Conservation (phyloP, 2,888 invertebrate species). For the Tridacna gigas region DNA sequence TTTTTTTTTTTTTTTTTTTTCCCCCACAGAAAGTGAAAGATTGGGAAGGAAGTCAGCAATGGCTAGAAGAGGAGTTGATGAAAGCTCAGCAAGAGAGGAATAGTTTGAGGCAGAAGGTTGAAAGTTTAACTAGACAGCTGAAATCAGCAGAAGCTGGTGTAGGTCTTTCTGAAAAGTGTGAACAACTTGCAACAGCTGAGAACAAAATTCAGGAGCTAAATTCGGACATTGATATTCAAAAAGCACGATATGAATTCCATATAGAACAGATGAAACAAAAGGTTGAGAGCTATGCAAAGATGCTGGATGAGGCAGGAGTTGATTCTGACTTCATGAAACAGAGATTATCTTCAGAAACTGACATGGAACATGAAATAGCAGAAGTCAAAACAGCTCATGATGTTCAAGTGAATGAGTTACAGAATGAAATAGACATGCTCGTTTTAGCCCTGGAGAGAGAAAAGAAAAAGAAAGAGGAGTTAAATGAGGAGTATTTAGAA, state of each 20-base stretch:
- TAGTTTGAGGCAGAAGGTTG: slow-evolving; percentile 48
- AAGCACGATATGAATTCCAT: slow-evolving; percentile 59
- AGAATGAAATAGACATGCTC: slow-evolving; percentile 56
- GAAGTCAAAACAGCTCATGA: slow-evolving; percentile 47
- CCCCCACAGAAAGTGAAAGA: slow-evolving; percentile 3
- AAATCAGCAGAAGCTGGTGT: slow-evolving; percentile 56
- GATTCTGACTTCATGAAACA: slow-evolving; percentile 49
- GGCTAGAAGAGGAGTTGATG: slow-evolving; percentile 65
- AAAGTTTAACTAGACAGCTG: slow-evolving; percentile 47
- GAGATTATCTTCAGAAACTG: slow-evolving; percentile 29
- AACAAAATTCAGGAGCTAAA: slow-evolving; percentile 40
- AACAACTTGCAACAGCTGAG: slow-evolving; percentile 41
- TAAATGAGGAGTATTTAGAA: slow-evolving; percentile 42
- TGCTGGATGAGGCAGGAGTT: slow-evolving; percentile 58
- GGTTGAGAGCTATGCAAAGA: slow-evolving; percentile 41
- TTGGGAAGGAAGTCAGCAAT: slow-evolving; percentile 33
- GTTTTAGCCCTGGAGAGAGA: slow-evolving; percentile 61
- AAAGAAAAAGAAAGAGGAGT: slow-evolving; percentile 44
- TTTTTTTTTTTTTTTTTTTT: background rate
- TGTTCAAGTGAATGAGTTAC: slow-evolving; percentile 48
- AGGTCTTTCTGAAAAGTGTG: slow-evolving; percentile 41
- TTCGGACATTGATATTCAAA: slow-evolving; percentile 55
- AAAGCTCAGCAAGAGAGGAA: slow-evolving; percentile 63
- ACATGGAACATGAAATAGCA: slow-evolving; percentile 1
- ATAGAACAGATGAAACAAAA: slow-evolving; percentile 58